Base-by-base conservation (phyloP, 2,888 invertebrate species). In the Hyposoter dolosus region DNA sequence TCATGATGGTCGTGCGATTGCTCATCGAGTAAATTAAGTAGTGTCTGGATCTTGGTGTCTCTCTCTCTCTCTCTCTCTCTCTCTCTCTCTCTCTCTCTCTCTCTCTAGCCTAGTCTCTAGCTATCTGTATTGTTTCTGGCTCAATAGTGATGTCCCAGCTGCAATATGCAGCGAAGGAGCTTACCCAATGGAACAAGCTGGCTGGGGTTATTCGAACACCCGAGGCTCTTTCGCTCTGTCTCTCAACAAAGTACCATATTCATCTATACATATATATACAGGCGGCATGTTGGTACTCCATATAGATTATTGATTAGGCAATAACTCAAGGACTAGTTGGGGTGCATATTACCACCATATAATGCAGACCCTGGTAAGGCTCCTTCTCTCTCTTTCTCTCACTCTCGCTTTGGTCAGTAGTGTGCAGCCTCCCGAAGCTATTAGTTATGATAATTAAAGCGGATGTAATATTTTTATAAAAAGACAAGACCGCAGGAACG, bases 261-360 rank as follows among this genome's bases (percentile, higher is more conserved):
- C 45, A 40, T 50, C 45, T 74, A 72, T 47, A 35, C 23, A 23
- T 47, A 53, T 60, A 71, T 72, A 79, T 85, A 83, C 40, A 85
- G 69, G 85, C 86, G 89, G 88, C 89, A 89, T 69, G 88, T 86
- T 87, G 88, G 89, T 90, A 90, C 93, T 92, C 92, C 92, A 93
- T 94, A 94, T 94, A 93, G 93, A 93, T 94, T 94, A 94, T 94
- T 93, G 93, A 94, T 94, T 93, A 93, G 93, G 93, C 92, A 93
- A 94, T 93, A 93, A 94, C 93, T 94, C 93, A 94, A 93, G 93
- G 93, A 93, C 93, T 93, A 92, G 93, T 92, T 90, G 93, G 93
- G 93, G 91, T 93, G 93, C 93, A 93, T 93, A 93, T 94, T 93
- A 93, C 92, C 93, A 91, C 92, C 93, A 92, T 93, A 91, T 93